phyloP scores from a whole-genome alignment of 2,113 vertebrate species.

The Antechinus stuartii region DNA sequence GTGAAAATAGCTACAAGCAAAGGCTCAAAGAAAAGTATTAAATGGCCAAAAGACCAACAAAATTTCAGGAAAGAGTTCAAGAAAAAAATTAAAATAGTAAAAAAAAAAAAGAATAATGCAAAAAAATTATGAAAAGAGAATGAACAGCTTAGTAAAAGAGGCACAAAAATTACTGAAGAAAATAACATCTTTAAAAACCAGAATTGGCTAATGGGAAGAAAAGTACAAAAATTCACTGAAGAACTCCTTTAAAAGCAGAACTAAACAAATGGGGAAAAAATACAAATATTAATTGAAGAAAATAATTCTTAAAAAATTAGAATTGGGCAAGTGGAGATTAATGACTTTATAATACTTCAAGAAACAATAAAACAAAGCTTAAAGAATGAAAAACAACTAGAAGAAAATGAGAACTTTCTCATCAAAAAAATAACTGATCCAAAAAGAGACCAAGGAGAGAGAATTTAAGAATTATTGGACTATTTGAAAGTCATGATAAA shows the following conservation, averaged over 20 bases:
- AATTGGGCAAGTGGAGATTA: neutral
- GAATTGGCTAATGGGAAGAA: neutral
- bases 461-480: neutral
- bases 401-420: neutral
- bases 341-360: neutral
- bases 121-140: neutral
- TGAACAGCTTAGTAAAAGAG: neutral
- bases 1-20: neutral
- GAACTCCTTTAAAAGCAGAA: no score
- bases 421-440: neutral
- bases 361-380: neutral
- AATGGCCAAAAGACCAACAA: neutral
- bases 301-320: neutral
- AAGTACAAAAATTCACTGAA: neutral
- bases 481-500: neutral
- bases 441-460: neutral
- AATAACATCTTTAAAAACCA: neutral
- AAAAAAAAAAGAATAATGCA: neutral
- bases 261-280: no score
- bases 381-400: no score
- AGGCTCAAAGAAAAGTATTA: neutral
- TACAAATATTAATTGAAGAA: neutral
- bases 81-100: neutral
- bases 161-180: neutral
- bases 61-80: neutral